Percentiles rank a stretch among this genome's conserved stretches.
phyloP scores from a whole-genome alignment of 2,888 invertebrate genomes.

The Strigamia transsilvanica region DNA sequence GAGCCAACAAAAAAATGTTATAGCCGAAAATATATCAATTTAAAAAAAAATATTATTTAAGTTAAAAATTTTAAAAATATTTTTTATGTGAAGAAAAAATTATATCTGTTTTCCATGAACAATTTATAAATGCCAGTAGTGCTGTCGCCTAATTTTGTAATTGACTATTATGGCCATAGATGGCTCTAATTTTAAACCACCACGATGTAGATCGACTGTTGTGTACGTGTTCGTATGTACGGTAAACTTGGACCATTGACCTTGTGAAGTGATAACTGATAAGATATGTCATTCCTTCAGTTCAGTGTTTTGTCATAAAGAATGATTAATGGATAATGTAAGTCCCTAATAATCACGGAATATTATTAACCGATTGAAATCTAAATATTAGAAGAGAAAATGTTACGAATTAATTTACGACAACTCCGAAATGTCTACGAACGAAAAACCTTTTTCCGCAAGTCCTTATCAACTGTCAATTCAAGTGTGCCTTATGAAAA shows the following conservation, averaged over 20 bases:
- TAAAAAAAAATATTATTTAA: too few relatives aligned
- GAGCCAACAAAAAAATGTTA: too few relatives aligned
- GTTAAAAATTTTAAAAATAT: too few relatives aligned
- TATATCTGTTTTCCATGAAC: too few relatives aligned
- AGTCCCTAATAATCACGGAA: background rate
- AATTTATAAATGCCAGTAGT: too few relatives aligned
- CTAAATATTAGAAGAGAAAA: slow-evolving; percentile 13
- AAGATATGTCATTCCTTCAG: too few relatives aligned
- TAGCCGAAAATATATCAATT: too few relatives aligned
- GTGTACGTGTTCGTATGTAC: too few relatives aligned
- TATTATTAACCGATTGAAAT: background rate
- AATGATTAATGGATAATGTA: too few relatives aligned
- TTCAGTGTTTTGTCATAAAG: background rate
- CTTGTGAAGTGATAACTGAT: too few relatives aligned
- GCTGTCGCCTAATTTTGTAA: background rate
- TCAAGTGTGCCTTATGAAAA: slow-evolving; percentile 57
- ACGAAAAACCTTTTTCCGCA: background rate
- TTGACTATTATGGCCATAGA: background rate
- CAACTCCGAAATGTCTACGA: background rate
- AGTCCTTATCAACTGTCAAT: slow-evolving; percentile 4
- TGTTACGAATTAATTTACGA: background rate
- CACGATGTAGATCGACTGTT: background rate
- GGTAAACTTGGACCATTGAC: too few relatives aligned
- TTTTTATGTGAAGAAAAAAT: too few relatives aligned
- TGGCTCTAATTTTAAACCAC: background rate